Evolutionary conservation across 2,113 vertebrate species (phyloP), one percentile per base, ranked within the genome.

Genomic region (Lepisosteus osseus): DNA sequence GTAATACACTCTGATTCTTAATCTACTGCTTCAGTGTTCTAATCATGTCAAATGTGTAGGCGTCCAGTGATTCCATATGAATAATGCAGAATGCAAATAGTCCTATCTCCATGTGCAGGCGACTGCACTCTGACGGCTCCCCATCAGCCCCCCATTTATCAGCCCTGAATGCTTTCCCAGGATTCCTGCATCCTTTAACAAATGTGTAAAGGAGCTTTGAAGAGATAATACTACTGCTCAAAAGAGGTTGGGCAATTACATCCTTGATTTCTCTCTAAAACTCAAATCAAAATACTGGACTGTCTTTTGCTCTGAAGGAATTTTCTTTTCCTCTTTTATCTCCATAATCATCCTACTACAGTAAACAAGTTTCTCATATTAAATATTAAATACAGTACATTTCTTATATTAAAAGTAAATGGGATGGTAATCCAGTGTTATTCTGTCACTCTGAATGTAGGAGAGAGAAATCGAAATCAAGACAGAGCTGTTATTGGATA

Each of bases 71-170:
- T 73, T 82, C 81, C 82, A 81, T 71, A 74, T 78, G 78, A 80
- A 82, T 88, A 85, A 87, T 72, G 80, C 65, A 69, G 71, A 86
- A 80, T 76, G 79, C 76, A 86, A 83, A 86, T 56, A 81, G 72
- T 72, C 70, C 69, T 87, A 68, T 84, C 77, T 84, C 83, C 68
- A 78, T n/a, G 71, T 80, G 84, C 74, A 84, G 73, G 70, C 82
- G 82, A 78, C 78, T 88, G 81, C 72, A 80, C 73, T 76, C 68
- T 87, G 61, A 61, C 83, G 82, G 61, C 69, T 85, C n/a, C 42
- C 69, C 74, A 84, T 81, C 82, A 86, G 65, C 75, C 78, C 68
- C 79, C 83, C 79, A 84, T 87, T 87, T 85, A 85, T 86, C 83
- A 88, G 81, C 54, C 69, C 74, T 82, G 88, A 82, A 87, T 86